Conservation (phyloP, 2,113 vertebrate genomes). For the Vulpes ferrilata region DNA sequence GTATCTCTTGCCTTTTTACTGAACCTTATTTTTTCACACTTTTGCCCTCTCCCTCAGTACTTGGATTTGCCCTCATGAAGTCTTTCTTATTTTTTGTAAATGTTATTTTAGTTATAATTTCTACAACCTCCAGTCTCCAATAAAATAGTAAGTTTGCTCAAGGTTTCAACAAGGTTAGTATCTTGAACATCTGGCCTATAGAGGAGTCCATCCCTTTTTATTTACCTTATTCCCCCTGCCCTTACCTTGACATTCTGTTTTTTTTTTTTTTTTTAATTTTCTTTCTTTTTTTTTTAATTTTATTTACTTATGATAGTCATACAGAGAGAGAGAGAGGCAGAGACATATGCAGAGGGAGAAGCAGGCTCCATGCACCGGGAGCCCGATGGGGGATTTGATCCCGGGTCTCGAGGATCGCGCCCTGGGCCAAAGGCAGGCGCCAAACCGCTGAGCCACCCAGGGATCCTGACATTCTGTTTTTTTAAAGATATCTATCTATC, state of each 20-base stretch:
- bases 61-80: not conserved
- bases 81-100: not conserved
- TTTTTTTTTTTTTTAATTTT: no score
- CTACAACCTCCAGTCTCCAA: not conserved
- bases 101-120: slow-evolving; percentile 51
- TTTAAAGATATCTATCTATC: no score
- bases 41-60: not conserved
- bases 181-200: not conserved
- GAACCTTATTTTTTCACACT: not conserved
- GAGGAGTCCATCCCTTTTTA: not conserved
- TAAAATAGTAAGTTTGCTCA: not conserved
- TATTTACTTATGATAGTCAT: no score
- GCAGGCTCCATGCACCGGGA: no score
- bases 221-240: not conserved
- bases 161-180: not conserved
- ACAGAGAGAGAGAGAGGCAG: no score
- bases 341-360: no score
- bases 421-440: no score
- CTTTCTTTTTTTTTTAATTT: no score
- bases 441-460: no score
- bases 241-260: not conserved
- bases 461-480: no score
- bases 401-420: no score
- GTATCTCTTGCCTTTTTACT: not conserved
- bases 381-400: no score